Base-by-base conservation (phyloP, 2,113 vertebrate species). In the Scophthalmus maximus region DNA sequence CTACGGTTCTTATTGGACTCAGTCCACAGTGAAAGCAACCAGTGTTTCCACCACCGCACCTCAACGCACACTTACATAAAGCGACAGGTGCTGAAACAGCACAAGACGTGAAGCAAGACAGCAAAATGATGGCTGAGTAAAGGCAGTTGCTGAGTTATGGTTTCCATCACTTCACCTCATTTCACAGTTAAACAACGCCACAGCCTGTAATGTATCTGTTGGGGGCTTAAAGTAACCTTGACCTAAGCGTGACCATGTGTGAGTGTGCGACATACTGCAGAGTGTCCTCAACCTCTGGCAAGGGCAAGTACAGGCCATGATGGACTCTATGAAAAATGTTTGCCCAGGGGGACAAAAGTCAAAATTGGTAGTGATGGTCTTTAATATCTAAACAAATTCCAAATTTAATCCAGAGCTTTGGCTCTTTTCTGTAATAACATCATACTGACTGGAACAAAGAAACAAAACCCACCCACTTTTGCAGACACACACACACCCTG, bases 161-260 rank as follows among this genome's bases (percentile, higher is more conserved):
- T 87, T 89, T 89, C 84, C 87, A 88, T 87, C 76, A n/a, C 55
- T 68, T 86, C 85, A 89, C 23, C 55, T 55, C 47, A 46, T 82
- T 79, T 83, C 68, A 62, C 59, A 46, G 18, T 20, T 46, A 2
- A 17, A 34, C 9, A 34, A 34, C 32, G n/a, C 18, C 3, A 46
- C 11, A 50, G 81, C 27, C 36, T 34, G 49, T 51, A 23, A 51
- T 6, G 1, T 26, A 17, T 60, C 34, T 62, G 42, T 3, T 10
- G 14, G 50, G 46, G 26, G 6, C 8, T 58, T 22, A 38, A 59
- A 44, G 66, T 36, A 42, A 72, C 30, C 15, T 22, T 40, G 59
- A 74, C 60, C 49, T 26, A 10, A 71, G 49, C 7, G 3, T 55
- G 62, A 51, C 55, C 29, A 17, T 46, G 40, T 64, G 32, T n/a